A percentile compares a stretch with the other conserved stretches of the same genome.
phyloP scores from a whole-genome alignment of 2,113 vertebrate genomes.

The Saimiri boliviensis region DNA sequence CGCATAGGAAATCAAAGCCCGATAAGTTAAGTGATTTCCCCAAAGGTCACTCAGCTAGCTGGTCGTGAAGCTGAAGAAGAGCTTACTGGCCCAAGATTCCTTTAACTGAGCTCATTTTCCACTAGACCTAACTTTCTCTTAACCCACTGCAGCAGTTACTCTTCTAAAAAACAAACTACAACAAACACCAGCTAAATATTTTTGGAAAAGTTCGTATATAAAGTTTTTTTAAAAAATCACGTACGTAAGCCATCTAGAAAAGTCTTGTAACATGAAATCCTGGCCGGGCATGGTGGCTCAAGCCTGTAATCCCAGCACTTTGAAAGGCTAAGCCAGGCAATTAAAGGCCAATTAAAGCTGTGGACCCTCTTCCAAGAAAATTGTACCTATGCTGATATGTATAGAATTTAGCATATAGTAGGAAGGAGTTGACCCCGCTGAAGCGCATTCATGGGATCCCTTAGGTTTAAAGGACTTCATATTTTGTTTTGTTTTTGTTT shows the following conservation, averaged over 20 bases:
- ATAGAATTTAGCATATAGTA: no score
- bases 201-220: neutral
- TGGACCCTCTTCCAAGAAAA: no score
- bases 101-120: neutral
- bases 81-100: neutral
- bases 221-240: slow-evolving; percentile 53
- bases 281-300: no score
- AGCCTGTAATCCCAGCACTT: no score
- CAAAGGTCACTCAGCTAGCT: neutral
- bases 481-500: no score
- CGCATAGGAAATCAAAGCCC: slow-evolving; percentile 11
- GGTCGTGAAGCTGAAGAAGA: neutral
- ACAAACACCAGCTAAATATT: slow-evolving; percentile 17
- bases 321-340: no score
- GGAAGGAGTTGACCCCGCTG: no score
- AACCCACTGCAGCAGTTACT: neutral
- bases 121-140: neutral
- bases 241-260: neutral
- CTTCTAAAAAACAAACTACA: slow-evolving; percentile 44
- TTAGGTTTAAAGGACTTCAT: no score
- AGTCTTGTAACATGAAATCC: slow-evolving; percentile 16
- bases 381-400: no score
- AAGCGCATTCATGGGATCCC: no score
- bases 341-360: no score
- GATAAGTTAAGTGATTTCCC: neutral